These are phyloP conservation scores for Maniola hyperantus DNA, from an alignment of 2,888 invertebrate species.

Conservation along the genomic window DNA sequence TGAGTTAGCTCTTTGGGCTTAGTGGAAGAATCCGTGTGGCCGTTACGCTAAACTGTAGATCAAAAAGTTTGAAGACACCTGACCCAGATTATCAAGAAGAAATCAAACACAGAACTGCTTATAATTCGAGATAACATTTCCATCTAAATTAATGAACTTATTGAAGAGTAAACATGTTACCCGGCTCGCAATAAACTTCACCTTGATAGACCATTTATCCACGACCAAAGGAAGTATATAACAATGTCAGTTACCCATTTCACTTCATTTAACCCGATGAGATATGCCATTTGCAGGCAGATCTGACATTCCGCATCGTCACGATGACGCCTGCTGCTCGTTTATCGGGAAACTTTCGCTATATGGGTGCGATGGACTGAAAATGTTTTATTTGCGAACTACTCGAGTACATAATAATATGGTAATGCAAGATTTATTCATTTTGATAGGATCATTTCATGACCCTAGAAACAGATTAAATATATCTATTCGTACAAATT, in stretches of 20 bases:
- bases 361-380: conserved; percentile 64
- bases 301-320: conserved; percentile 54
- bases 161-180: conserved; percentile 1
- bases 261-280: conserved; percentile 50
- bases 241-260: conserved; percentile 39
- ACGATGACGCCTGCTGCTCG: conserved; percentile 57
- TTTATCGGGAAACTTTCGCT: conserved; percentile 68
- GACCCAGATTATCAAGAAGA: too few relatives aligned
- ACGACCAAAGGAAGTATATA: not conserved
- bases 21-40: too few relatives aligned
- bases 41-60: too few relatives aligned
- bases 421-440: conserved; percentile 1
- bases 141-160: not conserved
- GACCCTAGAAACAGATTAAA: too few relatives aligned
- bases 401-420: not conserved
- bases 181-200: conserved; percentile 1
- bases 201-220: conserved; percentile 7
- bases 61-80: too few relatives aligned
- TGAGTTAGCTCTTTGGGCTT: too few relatives aligned
- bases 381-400: not conserved
- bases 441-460: not conserved
- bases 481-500: too few relatives aligned
- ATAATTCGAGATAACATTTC: not conserved
- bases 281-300: conserved; percentile 46
- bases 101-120: too few relatives aligned